Conservation (phyloP, 2,113 vertebrate genomes). For the Aptenodytes patagonicus region DNA sequence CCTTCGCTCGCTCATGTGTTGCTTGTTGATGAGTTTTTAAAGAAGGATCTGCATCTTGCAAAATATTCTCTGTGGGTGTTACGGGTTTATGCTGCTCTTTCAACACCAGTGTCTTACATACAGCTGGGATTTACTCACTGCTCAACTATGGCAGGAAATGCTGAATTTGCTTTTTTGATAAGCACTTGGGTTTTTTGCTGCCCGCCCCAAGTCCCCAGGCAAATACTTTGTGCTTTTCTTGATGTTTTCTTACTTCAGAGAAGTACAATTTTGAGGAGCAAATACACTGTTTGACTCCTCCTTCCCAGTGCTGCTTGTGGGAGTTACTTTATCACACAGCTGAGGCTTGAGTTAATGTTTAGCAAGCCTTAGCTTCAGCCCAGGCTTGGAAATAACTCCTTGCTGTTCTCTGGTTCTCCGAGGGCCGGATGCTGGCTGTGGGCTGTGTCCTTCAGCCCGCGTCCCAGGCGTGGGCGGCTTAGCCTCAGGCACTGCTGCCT, state of each 20-base stretch:
- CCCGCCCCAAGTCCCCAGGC: neutral
- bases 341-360: neutral
- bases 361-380: neutral
- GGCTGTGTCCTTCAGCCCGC: neutral
- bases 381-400: neutral
- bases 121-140: neutral
- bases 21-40: neutral
- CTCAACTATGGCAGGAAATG: neutral
- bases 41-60: neutral
- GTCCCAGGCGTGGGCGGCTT: neutral
- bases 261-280: fast-evolving
- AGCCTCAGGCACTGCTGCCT: neutral
- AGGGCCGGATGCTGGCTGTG: neutral
- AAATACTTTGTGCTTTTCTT: neutral
- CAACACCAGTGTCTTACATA: neutral
- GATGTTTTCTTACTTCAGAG: neutral
- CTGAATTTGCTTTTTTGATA: neutral
- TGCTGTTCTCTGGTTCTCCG: fast-evolving
- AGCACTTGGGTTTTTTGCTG: fast-evolving
- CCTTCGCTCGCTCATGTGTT: fast-evolving
- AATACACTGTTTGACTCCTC: neutral
- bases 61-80: neutral
- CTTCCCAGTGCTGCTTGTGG: neutral
- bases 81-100: neutral
- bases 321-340: neutral